phyloP scores from a whole-genome alignment of 2,113 vertebrate genomes.

The Dipodomys stephensi region DNA sequence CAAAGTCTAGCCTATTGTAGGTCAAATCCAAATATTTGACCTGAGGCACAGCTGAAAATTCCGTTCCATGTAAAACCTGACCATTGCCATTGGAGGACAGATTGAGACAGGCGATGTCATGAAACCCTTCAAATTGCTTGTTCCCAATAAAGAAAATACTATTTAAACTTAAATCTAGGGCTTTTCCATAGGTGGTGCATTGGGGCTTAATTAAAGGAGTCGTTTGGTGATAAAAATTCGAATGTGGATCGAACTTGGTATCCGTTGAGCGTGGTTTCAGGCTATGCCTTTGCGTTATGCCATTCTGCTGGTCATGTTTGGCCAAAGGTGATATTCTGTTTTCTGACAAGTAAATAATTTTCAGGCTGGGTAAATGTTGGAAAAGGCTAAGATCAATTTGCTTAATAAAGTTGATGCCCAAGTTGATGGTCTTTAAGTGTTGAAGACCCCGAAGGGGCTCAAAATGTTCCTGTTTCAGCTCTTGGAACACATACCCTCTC shows the following conservation, averaged over 20 bases:
- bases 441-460: conserved; percentile 81
- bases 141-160: conserved; percentile 89
- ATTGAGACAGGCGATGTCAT: conserved; percentile 89
- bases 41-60: conserved; percentile 85
- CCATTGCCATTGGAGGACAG: conserved; percentile 89
- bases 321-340: conserved; percentile 86
- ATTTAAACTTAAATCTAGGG: conserved; percentile 89
- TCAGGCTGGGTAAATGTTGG: conserved; percentile 77
- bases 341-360: conserved; percentile 88
- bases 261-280: conserved; percentile 45
- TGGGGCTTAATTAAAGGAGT: conserved; percentile 82
- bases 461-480: conserved; percentile 83
- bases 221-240: conserved; percentile 64
- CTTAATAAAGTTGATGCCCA: conserved; percentile 91
- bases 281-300: conserved; percentile 51
- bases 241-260: conserved; percentile 64
- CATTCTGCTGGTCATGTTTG: background rate
- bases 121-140: conserved; percentile 85
- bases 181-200: conserved; percentile 86
- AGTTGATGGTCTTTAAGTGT: conserved; percentile 85
- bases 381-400: conserved; percentile 84
- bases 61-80: conserved; percentile 86
- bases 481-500: conserved; percentile 87
- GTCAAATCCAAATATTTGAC: conserved; percentile 91
- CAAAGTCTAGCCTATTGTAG: conserved; percentile 88